Percentiles rank a stretch among this genome's conserved stretches.
These are phyloP conservation scores for Eumeta japonica DNA, from an alignment of 1,140 invertebrate genomes.

Conservation along the genomic window DNA sequence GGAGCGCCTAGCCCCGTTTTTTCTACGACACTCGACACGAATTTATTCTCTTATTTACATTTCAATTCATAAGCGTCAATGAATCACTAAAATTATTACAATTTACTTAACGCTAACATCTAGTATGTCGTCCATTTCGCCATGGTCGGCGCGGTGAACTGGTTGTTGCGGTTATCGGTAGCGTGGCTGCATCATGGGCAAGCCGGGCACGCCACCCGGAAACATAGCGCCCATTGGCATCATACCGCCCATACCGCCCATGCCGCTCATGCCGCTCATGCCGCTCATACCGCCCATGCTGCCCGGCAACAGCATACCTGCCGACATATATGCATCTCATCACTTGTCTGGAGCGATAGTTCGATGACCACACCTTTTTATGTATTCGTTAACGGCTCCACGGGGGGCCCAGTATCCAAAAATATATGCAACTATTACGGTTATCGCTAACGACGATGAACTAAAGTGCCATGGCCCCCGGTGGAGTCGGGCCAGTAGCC, in stretches of 20 bases:
- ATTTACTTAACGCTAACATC: slow-evolving; percentile 1
- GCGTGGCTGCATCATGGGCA: slow-evolving; percentile 40
- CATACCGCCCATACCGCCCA: slow-evolving; percentile 23
- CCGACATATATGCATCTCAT: no score
- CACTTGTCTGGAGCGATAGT: no score
- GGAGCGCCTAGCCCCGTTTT: not conserved
- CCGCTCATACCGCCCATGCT: not conserved
- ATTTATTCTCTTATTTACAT: no score
- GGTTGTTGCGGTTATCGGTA: slow-evolving; percentile 44
- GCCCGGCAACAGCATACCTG: slow-evolving; percentile 44
- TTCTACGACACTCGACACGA: not conserved
- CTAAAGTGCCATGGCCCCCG: no score
- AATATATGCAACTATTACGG: no score
- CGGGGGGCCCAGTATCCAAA: no score
- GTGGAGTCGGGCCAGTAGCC: no score
- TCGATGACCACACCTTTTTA: no score
- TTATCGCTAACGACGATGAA: no score
- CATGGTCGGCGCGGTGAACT: no score
- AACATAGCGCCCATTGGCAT: slow-evolving; percentile 44
- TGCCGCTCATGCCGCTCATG: not conserved
- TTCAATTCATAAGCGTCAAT: no score
- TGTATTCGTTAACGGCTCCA: no score
- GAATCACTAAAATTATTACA: slow-evolving; percentile 5
- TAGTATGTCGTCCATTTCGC: not conserved
- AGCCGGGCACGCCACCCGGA: slow-evolving; percentile 36